Evolutionary conservation across 2,113 vertebrate genomes (phyloP), one percentile per base, ranked within the genome.

Genomic region (Cebidichthys violaceus): DNA sequence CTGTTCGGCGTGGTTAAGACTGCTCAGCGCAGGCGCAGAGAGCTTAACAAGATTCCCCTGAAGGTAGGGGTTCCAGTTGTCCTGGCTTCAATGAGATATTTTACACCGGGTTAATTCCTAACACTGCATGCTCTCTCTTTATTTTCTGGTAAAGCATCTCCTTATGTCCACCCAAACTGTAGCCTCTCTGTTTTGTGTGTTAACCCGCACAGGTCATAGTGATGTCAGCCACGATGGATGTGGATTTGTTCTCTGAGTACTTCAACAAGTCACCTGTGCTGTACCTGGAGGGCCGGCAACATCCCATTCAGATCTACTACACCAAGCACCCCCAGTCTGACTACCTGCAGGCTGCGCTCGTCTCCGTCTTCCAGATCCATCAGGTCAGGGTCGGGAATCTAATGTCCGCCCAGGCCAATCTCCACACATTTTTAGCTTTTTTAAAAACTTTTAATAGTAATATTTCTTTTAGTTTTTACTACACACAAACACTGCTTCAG

Each of bases 141-240:
- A 2, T 4, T 50, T 9, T 59, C 22, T 54, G 2, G 18, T 27
- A 0, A 47, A 31, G 8, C 41, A 9, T 52, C 4, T 29, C 3
- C 6, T 14, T 45, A 29, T 54, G 9, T 17, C 54, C 8, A 31
- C 37, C 24, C 9, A 24, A 52, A 61, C 22, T 35, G 22, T 11
- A 1, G 2, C 55, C 3, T 57, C 9, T 64, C 13, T n/a, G 11
- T 37, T 15, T 17, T n/a, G 4, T 39, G 6, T 33, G n/a, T 14
- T 79, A 8, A 52, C 27, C 62, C 37, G 18, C 45, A 1, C 75
- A 99, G 98, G 95, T 99, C 64, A 88, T 99, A 0, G 70, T 99
- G 88, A 99, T 99, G 98, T 99, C 98, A 3, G 98, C 98, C 59
- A 99, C 98, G 0, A 99, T 99, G 98, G 98, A 99, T 1, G 98